Evolutionary conservation across 2,797 vertebrate species (phyloP).

Genomic region (Lutjanus campechanus): DNA sequence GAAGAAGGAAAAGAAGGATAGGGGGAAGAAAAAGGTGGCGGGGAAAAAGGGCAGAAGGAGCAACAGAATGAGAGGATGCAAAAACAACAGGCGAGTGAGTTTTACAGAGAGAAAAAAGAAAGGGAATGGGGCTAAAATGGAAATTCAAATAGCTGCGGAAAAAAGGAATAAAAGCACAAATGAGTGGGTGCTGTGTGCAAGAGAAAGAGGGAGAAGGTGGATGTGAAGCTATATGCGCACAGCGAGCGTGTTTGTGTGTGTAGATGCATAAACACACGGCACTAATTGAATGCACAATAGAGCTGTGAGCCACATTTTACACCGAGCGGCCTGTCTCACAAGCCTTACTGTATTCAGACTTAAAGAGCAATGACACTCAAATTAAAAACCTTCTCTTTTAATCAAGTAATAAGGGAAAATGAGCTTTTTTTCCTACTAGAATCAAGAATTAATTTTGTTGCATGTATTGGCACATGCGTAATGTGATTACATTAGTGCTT

Average conservation of each 20-base stretch:
- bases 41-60: constrained; percentile 27
- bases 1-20: neutral
- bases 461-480: neutral
- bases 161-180: constrained; percentile 40
- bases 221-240: constrained; percentile 19
- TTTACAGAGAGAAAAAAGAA: constrained; percentile 26
- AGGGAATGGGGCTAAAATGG: constrained; percentile 40
- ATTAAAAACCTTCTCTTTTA: neutral
- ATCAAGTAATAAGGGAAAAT: neutral
- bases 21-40: constrained; percentile 6
- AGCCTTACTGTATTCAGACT: neutral
- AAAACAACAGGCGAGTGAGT: constrained; percentile 45
- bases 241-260: constrained; percentile 6
- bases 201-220: constrained; percentile 18
- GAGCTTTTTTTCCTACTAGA: neutral
- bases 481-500: constrained; percentile 18
- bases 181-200: constrained; percentile 36
- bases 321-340: neutral
- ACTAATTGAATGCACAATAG: constrained; percentile 27
- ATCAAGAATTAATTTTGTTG: neutral
- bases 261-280: constrained; percentile 33
- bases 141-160: constrained; percentile 52
- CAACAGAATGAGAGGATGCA: constrained; percentile 39
- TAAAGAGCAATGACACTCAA: constrained; percentile 7
- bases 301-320: constrained; percentile 5